Base-by-base conservation (phyloP, 2,113 vertebrate genomes). In the Thamnophis sirtalis region DNA sequence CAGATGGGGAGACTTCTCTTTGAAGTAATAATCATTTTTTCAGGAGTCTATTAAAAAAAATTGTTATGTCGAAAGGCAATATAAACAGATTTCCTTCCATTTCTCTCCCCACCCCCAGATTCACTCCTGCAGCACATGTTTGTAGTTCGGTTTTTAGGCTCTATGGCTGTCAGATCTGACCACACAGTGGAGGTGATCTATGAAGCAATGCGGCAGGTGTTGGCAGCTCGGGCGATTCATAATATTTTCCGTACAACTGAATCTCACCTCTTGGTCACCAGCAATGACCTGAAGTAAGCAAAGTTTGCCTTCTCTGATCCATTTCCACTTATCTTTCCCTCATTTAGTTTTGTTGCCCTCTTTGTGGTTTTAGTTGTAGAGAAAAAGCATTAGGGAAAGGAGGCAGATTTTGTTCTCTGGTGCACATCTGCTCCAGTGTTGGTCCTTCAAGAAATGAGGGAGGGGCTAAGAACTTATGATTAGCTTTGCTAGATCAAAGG, bases 211-310 rank as follows among this genome's bases (percentile, higher is more conserved):
- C 98, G 99, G 93, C 99, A 99, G 96, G 99, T 99, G 11, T 91
- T 99, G 91, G 99, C 99, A 0, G 99, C 99, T 11, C 97, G 99
- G 3, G 99, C 99, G 56, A 99, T 99, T 87, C 99, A 99, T 95
- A 99, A 99, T 97, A 99, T 99, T 96, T 99, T 99, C 97, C 98
- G 98, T 13, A 99, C 97, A 95, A 98, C 98, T 0, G 99, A 99
- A 85, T 98, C 98, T 3, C 99, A 99, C 60, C 98, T 99, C 95
- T 98, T 99, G 98, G 98, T 99, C 95, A 99, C 98, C 95, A 99
- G 98, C 93, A 98, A 97, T 88, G 97, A 95, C 89, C 55, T 99
- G 95, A 98, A 98, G 99, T 99, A 95, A 80, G 89, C 56, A 19
- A 51, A 43, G 11, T 13, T 60, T 24, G 33, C 33, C 17, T 48